Conservation (phyloP, 2,797 vertebrate genomes). For the Anguilla obscura region DNA sequence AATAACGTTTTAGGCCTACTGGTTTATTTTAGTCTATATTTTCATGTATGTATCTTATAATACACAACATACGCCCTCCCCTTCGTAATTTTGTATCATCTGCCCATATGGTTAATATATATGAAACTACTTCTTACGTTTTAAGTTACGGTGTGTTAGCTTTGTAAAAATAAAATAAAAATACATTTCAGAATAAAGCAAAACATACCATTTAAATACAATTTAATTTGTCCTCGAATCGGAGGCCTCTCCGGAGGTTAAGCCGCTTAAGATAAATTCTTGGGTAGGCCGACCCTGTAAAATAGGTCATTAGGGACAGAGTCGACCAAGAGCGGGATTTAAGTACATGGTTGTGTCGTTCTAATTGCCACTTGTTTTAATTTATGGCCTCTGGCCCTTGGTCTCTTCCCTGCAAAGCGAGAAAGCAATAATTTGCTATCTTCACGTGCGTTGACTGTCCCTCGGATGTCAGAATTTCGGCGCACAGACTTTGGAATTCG, state of each 20-base stretch:
- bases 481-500: not conserved
- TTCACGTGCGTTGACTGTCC: constrained; percentile 9
- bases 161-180: not conserved
- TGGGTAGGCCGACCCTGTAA: not conserved
- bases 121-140: no score
- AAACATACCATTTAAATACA: not conserved
- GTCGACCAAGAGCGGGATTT: not conserved
- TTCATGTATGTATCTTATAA: not conserved
- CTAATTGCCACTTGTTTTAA: constrained; percentile 20
- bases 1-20: not conserved
- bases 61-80: no score
- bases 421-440: constrained; percentile 24
- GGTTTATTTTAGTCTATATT: not conserved
- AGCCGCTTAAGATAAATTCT: not conserved
- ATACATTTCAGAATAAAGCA: not conserved
- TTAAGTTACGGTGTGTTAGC: not conserved
- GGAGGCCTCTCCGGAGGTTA: not conserved
- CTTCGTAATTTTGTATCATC: not conserved
- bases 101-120: not conserved
- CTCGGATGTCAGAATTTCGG: not conserved
- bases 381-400: constrained; percentile 10
- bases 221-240: not conserved
- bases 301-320: constrained; percentile 12
- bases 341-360: not conserved
- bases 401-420: not conserved